phyloP scores from a whole-genome alignment of 2,888 invertebrate genomes.

The Diplolepis rosae region DNA sequence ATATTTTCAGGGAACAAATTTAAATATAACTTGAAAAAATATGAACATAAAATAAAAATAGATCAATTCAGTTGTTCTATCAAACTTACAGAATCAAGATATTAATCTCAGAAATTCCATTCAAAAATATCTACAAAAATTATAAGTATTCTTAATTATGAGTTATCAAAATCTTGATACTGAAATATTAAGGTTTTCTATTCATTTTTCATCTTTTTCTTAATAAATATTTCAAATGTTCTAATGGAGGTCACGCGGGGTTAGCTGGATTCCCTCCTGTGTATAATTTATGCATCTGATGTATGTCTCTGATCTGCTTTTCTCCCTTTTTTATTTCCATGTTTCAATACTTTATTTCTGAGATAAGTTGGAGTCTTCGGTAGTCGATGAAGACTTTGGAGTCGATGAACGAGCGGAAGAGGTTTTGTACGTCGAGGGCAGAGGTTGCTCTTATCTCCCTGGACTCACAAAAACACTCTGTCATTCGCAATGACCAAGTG shows the following conservation, averaged over 20 bases:
- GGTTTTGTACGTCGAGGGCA: slow-evolving; percentile 61
- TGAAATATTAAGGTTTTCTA: too few species aligned
- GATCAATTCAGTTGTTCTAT: too few species aligned
- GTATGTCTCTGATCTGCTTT: slow-evolving; percentile 3
- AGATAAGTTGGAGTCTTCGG: slow-evolving; percentile 33
- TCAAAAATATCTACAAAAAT: too few species aligned
- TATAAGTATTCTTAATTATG: too few species aligned
- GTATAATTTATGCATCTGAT: neutral
- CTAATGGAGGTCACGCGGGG: too few species aligned
- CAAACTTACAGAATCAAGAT: too few species aligned
- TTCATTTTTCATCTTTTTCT: too few species aligned
- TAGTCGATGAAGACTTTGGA: slow-evolving; percentile 36
- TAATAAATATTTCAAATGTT: too few species aligned
- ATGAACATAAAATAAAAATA: too few species aligned
- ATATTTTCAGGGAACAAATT: slow-evolving; percentile 1
- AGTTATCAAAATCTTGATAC: too few species aligned
- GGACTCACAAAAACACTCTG: slow-evolving; percentile 66
- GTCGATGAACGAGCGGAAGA: slow-evolving; percentile 60
- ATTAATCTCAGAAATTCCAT: too few species aligned
- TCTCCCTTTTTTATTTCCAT: slow-evolving; percentile 1
- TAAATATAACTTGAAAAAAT: neutral
- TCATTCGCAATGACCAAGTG: slow-evolving; percentile 56
- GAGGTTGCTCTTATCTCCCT: slow-evolving; percentile 63
- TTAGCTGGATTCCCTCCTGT: neutral
- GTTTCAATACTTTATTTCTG: slow-evolving; percentile 12